Percentiles rank a stretch among this genome's conserved stretches.
phyloP scores from a whole-genome alignment of 2,888 invertebrate species.

The Macropis europaea region DNA sequence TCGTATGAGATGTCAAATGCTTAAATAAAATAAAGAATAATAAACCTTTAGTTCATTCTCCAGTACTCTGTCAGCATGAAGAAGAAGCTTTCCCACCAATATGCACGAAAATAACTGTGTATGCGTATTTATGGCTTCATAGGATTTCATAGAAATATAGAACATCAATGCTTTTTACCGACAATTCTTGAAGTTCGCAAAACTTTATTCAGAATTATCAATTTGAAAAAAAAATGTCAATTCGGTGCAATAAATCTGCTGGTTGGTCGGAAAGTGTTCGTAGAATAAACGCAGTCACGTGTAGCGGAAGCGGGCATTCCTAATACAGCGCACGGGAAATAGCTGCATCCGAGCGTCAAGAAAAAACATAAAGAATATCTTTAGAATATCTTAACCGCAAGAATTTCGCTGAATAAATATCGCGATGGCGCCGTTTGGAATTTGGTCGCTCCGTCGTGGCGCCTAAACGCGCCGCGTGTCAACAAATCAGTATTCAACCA shows the following conservation, averaged over 20 bases:
- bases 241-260: not conserved
- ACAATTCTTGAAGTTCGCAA: not conserved
- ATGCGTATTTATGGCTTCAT: too few relatives aligned
- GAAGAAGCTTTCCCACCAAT: too few relatives aligned
- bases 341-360: constrained; percentile 1
- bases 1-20: too few relatives aligned
- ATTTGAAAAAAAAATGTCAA: not conserved
- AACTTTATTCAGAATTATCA: not conserved
- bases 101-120: too few relatives aligned
- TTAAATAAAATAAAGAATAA: too few relatives aligned
- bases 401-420: constrained; percentile 56
- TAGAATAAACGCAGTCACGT: constrained; percentile 2
- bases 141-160: too few relatives aligned
- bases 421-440: constrained; percentile 57
- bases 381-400: constrained; percentile 37
- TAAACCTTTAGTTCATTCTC: too few relatives aligned
- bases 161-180: not conserved
- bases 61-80: too few relatives aligned
- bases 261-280: not conserved
- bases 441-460: constrained; percentile 48
- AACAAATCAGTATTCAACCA: constrained; percentile 53
- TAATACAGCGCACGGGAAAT: constrained; percentile 24
- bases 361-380: constrained; percentile 43
- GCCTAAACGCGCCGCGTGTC: constrained; percentile 53
- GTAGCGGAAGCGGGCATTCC: constrained; percentile 23